Conservation (phyloP, 2,113 vertebrate species). For the Labeo catla region DNA sequence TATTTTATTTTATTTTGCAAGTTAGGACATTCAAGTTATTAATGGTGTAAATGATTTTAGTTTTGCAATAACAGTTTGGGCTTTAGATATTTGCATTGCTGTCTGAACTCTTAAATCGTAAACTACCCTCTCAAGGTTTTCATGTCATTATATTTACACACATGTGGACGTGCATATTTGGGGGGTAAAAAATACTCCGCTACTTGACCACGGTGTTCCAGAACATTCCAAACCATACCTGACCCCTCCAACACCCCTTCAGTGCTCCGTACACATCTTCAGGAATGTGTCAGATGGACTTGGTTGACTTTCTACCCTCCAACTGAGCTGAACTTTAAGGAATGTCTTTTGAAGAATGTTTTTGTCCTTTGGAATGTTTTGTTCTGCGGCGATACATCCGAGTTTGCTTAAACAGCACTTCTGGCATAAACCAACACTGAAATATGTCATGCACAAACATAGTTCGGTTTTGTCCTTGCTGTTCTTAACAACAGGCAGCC, state of each 20-base stretch:
- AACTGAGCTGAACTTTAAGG: constrained; percentile 32
- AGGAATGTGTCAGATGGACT: constrained; percentile 32
- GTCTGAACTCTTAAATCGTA: constrained; percentile 51
- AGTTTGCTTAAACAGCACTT: constrained; percentile 30
- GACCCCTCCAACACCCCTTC: constrained; percentile 64
- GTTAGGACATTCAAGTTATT: not conserved
- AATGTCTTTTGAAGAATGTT: constrained; percentile 49
- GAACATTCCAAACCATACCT: constrained; percentile 73
- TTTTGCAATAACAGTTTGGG: not conserved
- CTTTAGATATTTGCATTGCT: constrained; percentile 9
- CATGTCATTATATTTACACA: constrained; percentile 64
- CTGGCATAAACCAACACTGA: constrained; percentile 1
- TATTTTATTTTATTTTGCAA: no score
- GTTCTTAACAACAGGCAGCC: not conserved
- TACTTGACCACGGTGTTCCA: constrained; percentile 68
- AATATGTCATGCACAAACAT: constrained; percentile 22
- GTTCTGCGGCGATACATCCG: constrained; percentile 24
- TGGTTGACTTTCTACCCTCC: not conserved
- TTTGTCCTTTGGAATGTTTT: constrained; percentile 61
- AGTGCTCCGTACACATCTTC: constrained; percentile 17
- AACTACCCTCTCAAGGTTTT: constrained; percentile 63
- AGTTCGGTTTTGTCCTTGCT: not conserved
- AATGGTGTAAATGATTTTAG: not conserved
- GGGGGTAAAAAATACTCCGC: constrained; percentile 62
- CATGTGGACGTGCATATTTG: constrained; percentile 64